phyloP scores from a whole-genome alignment of 2,888 invertebrate species.

The Agriopis leucophaearia region DNA sequence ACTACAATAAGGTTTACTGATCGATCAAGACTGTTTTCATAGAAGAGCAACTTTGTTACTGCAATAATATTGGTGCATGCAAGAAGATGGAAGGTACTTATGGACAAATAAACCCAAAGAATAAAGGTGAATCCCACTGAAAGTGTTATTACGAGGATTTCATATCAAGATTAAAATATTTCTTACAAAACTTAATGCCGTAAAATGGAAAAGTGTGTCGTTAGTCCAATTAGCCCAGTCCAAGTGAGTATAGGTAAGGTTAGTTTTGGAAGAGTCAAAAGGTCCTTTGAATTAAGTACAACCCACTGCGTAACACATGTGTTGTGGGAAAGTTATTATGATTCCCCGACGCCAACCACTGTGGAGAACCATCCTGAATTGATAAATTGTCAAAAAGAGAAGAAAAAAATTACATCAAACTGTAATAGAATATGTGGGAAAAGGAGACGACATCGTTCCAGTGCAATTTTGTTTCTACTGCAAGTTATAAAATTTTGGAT shows the following conservation, averaged over 20 bases:
- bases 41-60: background rate
- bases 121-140: background rate
- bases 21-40: background rate
- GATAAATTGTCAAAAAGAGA: background rate
- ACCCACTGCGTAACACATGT: background rate
- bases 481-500: background rate
- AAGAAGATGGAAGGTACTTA: conserved; percentile 11
- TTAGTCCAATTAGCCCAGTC: conserved; percentile 81
- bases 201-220: conserved; percentile 59
- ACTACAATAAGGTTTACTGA: background rate
- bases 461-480: background rate
- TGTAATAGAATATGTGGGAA: background rate
- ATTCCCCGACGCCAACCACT: background rate
- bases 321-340: background rate
- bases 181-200: conserved; percentile 17
- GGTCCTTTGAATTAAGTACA: conserved; percentile 65
- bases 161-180: conserved; percentile 24
- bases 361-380: background rate
- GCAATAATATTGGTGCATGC: background rate
- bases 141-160: background rate
- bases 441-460: background rate
- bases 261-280: conserved; percentile 62
- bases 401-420: background rate
- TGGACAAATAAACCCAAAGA: background rate
- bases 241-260: conserved; percentile 74